These are phyloP conservation scores for Elanus axillaris DNA, from an alignment of 2,113 vertebrate genomes.

Conservation along the genomic window DNA sequence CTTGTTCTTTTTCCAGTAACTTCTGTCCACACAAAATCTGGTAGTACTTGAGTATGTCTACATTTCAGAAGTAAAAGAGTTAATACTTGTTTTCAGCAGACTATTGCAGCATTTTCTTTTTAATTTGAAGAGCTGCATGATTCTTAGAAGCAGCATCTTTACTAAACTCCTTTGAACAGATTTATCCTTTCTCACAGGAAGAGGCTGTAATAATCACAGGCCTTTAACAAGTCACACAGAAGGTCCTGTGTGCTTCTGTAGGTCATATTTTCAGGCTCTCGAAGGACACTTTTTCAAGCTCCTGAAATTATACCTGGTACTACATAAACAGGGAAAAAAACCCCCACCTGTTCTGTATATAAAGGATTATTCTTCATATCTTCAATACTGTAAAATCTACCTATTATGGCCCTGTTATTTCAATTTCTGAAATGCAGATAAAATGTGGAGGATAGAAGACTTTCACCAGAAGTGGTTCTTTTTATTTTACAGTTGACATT, in stretches of 20 bases:
- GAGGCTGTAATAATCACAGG: neutral
- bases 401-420: neutral
- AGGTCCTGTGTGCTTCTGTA: neutral
- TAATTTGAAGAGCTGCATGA: neutral
- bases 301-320: neutral
- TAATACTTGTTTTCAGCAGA: neutral
- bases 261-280: neutral
- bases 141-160: neutral
- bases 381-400: neutral
- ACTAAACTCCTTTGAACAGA: neutral
- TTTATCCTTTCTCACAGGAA: neutral
- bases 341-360: neutral
- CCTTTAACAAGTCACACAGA: neutral
- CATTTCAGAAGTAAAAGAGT: neutral
- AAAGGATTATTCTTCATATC: neutral
- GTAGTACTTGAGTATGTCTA: neutral
- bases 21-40: neutral
- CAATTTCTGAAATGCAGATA: neutral
- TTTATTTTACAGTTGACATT: neutral
- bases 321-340: neutral
- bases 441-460: neutral
- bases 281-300: neutral
- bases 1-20: neutral
- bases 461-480: neutral
- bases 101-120: neutral